phyloP scores from a whole-genome alignment of 2,113 vertebrate genomes.

The Progne subis region DNA sequence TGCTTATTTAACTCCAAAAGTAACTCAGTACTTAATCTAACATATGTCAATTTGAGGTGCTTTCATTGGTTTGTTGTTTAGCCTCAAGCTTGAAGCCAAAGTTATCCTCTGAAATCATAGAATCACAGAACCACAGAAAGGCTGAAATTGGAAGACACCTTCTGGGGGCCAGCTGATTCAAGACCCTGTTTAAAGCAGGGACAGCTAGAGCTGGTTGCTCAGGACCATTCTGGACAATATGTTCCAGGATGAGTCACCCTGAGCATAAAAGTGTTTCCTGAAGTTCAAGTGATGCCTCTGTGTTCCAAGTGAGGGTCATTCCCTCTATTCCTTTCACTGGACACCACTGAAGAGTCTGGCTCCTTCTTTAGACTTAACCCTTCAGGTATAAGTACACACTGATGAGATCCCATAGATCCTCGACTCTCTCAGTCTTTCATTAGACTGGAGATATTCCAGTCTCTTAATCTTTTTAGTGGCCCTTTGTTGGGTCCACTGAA shows the following conservation, averaged over 20 bases:
- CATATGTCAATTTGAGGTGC: background rate
- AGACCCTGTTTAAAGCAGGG: background rate
- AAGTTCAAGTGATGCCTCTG: background rate
- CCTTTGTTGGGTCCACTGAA: background rate
- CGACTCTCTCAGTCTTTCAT: background rate
- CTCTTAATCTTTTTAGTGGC: background rate
- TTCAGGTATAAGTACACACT: background rate
- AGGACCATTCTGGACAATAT: background rate
- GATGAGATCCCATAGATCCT: background rate
- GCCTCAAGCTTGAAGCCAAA: background rate
- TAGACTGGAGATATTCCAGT: background rate
- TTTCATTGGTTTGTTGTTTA: background rate
- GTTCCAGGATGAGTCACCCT: background rate
- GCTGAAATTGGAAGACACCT: background rate
- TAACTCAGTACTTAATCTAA: background rate
- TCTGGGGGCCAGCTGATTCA: background rate
- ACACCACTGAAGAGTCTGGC: background rate
- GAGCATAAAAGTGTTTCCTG: background rate
- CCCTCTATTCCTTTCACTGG: background rate
- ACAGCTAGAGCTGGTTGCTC: accelerated
- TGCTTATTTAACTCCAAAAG: background rate
- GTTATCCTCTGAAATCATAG: background rate
- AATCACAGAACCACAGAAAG: background rate
- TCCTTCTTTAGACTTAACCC: background rate
- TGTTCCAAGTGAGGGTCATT: background rate